Conservation (phyloP, 2,113 vertebrate genomes). For the Otolemur garnettii region DNA sequence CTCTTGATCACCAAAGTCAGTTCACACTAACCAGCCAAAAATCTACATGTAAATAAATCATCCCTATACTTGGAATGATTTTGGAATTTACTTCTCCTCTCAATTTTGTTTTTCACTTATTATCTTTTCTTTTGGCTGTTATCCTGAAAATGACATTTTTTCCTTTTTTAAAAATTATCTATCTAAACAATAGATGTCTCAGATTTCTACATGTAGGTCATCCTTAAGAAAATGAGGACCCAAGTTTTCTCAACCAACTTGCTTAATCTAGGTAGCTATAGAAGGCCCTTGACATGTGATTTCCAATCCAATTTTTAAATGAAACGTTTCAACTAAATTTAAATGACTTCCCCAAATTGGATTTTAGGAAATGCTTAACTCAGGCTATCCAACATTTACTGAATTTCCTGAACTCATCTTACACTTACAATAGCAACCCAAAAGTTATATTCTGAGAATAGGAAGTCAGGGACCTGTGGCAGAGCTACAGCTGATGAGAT, state of each 20-base stretch:
- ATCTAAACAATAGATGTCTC: slow-evolving; percentile 3
- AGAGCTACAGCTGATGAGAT: background rate
- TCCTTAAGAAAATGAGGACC: background rate
- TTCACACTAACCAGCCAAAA: background rate
- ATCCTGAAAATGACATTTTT: slow-evolving; percentile 3
- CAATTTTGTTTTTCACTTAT: background rate
- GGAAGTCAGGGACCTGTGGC: background rate
- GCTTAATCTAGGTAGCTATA: slow-evolving; percentile 6
- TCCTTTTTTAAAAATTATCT: background rate
- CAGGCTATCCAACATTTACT: slow-evolving; percentile 35
- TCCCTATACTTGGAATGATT: slow-evolving; percentile 2
- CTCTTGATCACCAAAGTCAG: background rate
- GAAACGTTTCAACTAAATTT: slow-evolving; percentile 25
- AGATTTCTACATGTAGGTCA: slow-evolving; percentile 35
- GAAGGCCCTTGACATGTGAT: background rate
- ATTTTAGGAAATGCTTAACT: slow-evolving; percentile 67
- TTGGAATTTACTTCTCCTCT: slow-evolving; percentile 35
- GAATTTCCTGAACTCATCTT: slow-evolving; percentile 51
- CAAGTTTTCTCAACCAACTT: background rate
- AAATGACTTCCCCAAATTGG: slow-evolving; percentile 64
- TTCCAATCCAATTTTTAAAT: slow-evolving; percentile 24
- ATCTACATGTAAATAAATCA: background rate
- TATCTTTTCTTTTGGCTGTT: background rate
- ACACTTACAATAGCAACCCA: slow-evolving; percentile 19
- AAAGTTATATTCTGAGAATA: slow-evolving; percentile 27